These are phyloP conservation scores for Lochmaea crataegi DNA, from an alignment of 2,888 invertebrate genomes.

Conservation along the genomic window DNA sequence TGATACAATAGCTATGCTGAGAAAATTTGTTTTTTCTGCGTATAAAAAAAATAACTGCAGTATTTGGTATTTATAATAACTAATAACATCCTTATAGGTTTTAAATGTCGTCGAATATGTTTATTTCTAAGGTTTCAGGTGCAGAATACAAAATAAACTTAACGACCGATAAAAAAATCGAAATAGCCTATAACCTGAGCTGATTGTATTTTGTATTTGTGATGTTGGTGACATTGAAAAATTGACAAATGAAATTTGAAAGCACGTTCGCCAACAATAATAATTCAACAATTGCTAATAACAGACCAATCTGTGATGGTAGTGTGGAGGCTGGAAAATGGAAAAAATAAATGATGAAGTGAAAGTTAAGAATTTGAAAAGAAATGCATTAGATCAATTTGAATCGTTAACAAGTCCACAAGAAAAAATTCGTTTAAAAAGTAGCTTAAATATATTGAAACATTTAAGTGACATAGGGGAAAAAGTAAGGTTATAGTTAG, in stretches of 20 bases:
- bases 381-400: constrained; percentile 65
- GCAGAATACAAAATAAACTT: too few species aligned
- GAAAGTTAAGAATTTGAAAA: constrained; percentile 54
- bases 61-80: too few species aligned
- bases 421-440: constrained; percentile 62
- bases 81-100: too few species aligned
- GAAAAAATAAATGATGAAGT: constrained; percentile 27
- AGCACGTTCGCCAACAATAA: neutral
- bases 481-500: constrained; percentile 60
- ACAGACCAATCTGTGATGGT: neutral
- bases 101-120: too few species aligned
- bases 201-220: neutral
- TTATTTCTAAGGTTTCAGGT: too few species aligned
- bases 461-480: constrained; percentile 60
- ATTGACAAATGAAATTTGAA: neutral
- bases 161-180: neutral
- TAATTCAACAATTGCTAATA: neutral
- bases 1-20: too few species aligned
- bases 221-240: too few species aligned
- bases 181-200: neutral
- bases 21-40: too few species aligned
- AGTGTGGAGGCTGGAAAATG: constrained; percentile 14
- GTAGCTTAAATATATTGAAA: constrained; percentile 62
- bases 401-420: constrained; percentile 62
- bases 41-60: too few species aligned